Percentiles rank a stretch among this genome's conserved stretches.
These are phyloP conservation scores for Bothrops jararaca DNA, from an alignment of 2,113 vertebrate genomes.

Conservation along the genomic window DNA sequence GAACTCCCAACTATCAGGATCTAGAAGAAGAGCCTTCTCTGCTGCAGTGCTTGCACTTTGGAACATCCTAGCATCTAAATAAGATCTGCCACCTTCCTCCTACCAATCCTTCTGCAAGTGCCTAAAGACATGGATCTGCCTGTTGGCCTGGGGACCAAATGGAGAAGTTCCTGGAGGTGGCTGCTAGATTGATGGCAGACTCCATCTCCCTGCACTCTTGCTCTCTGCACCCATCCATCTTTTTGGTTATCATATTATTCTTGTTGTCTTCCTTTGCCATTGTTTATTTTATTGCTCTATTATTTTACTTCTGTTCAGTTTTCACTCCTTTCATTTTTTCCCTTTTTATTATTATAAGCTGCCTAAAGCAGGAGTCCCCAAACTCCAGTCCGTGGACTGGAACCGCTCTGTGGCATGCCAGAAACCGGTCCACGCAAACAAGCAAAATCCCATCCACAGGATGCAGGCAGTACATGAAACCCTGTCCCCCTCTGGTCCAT, in stretches of 20 bases:
- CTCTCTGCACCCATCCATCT: not conserved
- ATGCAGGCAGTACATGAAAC: too few relatives aligned
- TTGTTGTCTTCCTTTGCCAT: not conserved
- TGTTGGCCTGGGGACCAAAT: not conserved
- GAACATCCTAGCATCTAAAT: not conserved
- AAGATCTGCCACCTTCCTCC: not conserved
- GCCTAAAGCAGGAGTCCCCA: too few relatives aligned
- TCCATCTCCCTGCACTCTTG: not conserved
- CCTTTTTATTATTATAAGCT: not conserved
- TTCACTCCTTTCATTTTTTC: not conserved
- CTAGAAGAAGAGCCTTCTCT: not conserved
- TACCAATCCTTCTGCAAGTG: not conserved
- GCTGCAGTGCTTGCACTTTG: not conserved
- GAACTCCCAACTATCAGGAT: not conserved
- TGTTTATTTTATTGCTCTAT: not conserved
- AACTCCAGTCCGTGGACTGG: too few relatives aligned
- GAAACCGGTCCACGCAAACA: too few relatives aligned
- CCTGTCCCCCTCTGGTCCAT: too few relatives aligned
- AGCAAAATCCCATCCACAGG: too few relatives aligned
- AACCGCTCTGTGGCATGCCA: too few relatives aligned
- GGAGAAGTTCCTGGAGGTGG: not conserved
- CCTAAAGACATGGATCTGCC: not conserved
- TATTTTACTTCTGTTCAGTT: not conserved
- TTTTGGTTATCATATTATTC: not conserved
- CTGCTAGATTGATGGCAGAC: not conserved